phyloP scores from a whole-genome alignment of 2,797 vertebrate genomes.

The Notoglanidium macrostoma region DNA sequence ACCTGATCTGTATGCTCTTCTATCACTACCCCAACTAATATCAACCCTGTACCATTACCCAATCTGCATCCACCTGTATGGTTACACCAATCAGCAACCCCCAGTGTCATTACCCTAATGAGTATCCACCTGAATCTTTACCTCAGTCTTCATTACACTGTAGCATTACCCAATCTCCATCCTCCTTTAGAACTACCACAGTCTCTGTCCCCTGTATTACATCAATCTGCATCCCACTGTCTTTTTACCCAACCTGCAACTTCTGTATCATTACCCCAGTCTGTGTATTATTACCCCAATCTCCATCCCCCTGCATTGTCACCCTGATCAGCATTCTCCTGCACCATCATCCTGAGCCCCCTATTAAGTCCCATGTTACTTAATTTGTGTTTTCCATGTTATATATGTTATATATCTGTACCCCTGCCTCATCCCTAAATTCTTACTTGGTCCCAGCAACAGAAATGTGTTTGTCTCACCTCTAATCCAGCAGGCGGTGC shows the following conservation, averaged over 20 bases:
- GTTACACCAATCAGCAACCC: not conserved
- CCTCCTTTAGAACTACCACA: too few species aligned
- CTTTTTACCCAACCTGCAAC: not conserved
- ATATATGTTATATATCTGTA: not conserved
- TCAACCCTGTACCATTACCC: not conserved
- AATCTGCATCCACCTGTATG: not conserved
- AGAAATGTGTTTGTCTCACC: conserved; percentile 63
- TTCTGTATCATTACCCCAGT: not conserved
- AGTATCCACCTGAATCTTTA: not conserved
- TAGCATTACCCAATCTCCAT: too few species aligned
- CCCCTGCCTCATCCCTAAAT: not conserved
- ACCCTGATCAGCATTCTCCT: not conserved
- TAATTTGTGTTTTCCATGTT: not conserved
- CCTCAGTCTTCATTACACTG: too few species aligned
- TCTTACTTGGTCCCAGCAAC: not conserved
- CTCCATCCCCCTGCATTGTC: not conserved
- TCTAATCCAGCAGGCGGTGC: conserved; percentile 73
- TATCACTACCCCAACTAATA: not conserved
- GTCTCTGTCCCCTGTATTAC: too few species aligned
- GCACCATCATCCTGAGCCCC: too few species aligned
- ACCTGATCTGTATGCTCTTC: not conserved
- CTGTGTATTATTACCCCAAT: not conserved
- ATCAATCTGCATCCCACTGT: not conserved
- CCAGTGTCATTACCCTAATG: not conserved
- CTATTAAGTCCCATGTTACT: not conserved